phyloP scores from a whole-genome alignment of 2,113 vertebrate genomes.

The Onychorhynchus coronatus region DNA sequence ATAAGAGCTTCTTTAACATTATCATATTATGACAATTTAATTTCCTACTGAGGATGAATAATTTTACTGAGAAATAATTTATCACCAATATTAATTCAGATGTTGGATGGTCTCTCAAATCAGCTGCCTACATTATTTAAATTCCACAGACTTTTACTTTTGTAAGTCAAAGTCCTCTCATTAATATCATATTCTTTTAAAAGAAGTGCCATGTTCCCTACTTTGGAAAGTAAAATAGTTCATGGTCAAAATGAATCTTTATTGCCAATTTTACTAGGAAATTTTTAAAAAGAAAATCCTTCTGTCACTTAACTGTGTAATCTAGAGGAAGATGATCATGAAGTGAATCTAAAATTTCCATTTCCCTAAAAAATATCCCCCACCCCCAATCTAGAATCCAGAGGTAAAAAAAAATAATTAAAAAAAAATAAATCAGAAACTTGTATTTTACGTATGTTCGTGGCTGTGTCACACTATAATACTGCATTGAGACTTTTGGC shows the following conservation, averaged over 20 bases:
- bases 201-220: slow-evolving; percentile 17
- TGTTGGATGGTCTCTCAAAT: slow-evolving; percentile 62
- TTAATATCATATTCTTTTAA: slow-evolving; percentile 65
- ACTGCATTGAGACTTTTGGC: neutral
- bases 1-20: slow-evolving; percentile 73
- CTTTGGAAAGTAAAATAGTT: slow-evolving; percentile 30
- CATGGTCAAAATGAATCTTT: neutral
- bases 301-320: neutral
- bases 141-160: slow-evolving; percentile 65
- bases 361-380: neutral
- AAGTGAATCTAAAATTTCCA: neutral
- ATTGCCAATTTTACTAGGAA: neutral
- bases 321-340: neutral
- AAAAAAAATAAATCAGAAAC: neutral
- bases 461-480: neutral
- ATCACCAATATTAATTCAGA: slow-evolving; percentile 72
- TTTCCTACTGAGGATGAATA: slow-evolving; percentile 74
- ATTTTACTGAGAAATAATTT: slow-evolving; percentile 74
- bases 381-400: neutral
- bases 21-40: slow-evolving; percentile 76
- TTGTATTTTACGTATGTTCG: neutral
- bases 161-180: slow-evolving; percentile 55
- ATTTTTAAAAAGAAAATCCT: neutral
- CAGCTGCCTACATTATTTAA: slow-evolving; percentile 61
- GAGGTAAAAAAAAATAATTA: neutral